Evolutionary conservation across 2,888 invertebrate genomes (phyloP), one percentile per base, ranked within the genome.

Genomic region (Aleiodes leptofemur): DNA sequence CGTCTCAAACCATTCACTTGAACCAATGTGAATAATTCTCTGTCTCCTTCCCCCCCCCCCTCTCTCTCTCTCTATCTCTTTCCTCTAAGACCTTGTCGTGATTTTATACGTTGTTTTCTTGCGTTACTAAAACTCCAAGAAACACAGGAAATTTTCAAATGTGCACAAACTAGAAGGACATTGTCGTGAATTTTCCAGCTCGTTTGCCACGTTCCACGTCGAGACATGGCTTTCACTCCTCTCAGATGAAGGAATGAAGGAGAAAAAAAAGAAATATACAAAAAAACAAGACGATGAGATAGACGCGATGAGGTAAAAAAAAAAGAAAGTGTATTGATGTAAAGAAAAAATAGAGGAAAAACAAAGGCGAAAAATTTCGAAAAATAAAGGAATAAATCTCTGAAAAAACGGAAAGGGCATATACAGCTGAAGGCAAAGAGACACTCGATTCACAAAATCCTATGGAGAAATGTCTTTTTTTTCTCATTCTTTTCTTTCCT

Each of bases 391-490:
- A 38, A 31, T 34, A 34, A 59, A 59, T 34, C 14, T 66, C 64
- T 7, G 8, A 43, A 13, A 50, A 23, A 48, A 29, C 50, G 6
- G 23, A 50, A 29, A 66, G 13, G 43, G 48, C 66, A 61, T 38
- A 34, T 23, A 23, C 23, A 34, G 31, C 34, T 31, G 34, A 34
- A 61, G 61, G 16, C 13, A n/a, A 7, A 38, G 38, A 61, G 48
- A 72, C 66, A 43, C 43, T 43, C 11, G 74, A 77, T 77, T 79
- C 76, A 57, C 70, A 69, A 76, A 76, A 77, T 74, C 73, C 68
- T 74, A 3, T 29, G 6, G 5, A 48, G 50, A 13, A 48, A 66
- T 29, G 6, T 48, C 71, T 70, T 71, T 72, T 73, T 71, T 53
- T 68, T 64, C 34, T 34, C 34, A 34, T 34, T 34, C 51, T 50